Conservation (phyloP, 2,797 vertebrate species). For the Spinibarbus caldwelli region DNA sequence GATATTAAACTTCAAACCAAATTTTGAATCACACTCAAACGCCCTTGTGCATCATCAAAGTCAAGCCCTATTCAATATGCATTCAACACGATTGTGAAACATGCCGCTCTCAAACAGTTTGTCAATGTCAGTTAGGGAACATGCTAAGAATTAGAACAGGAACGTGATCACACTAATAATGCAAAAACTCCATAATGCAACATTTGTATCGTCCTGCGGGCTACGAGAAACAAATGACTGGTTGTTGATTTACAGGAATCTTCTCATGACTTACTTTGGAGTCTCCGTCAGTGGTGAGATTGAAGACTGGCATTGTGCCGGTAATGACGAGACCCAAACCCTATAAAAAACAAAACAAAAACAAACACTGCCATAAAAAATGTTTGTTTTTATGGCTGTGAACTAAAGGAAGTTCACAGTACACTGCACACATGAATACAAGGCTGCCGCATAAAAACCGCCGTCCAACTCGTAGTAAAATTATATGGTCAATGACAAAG, state of each 20-base stretch:
- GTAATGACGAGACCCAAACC: constrained; percentile 95
- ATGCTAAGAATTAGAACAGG: constrained; percentile 35
- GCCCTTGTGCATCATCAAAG: constrained; percentile 50
- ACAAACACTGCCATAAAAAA: constrained; percentile 24
- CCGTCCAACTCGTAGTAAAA: neutral
- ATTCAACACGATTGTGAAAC: constrained; percentile 34
- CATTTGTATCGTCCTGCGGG: neutral
- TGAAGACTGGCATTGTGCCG: constrained; percentile 95
- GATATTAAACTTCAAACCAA: neutral
- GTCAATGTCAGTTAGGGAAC: constrained; percentile 39
- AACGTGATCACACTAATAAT: constrained; percentile 22
- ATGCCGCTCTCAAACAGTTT: constrained; percentile 25
- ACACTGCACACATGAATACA: constrained; percentile 19
- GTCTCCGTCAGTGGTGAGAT: constrained; percentile 87
- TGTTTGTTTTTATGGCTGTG: constrained; percentile 1
- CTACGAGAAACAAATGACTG: neutral
- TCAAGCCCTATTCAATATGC: constrained; percentile 44
- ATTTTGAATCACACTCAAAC: constrained; percentile 21
- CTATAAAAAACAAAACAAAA: constrained; percentile 69
- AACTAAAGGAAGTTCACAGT: neutral
- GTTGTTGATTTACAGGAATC: constrained; percentile 8
- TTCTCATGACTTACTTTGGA: constrained; percentile 73
- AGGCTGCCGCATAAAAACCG: neutral
- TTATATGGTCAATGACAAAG: constrained; percentile 22
- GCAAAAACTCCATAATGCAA: neutral